Evolutionary conservation across 1,140 invertebrate genomes (phyloP).

Genomic region (Drosophila biarmipes): DNA sequence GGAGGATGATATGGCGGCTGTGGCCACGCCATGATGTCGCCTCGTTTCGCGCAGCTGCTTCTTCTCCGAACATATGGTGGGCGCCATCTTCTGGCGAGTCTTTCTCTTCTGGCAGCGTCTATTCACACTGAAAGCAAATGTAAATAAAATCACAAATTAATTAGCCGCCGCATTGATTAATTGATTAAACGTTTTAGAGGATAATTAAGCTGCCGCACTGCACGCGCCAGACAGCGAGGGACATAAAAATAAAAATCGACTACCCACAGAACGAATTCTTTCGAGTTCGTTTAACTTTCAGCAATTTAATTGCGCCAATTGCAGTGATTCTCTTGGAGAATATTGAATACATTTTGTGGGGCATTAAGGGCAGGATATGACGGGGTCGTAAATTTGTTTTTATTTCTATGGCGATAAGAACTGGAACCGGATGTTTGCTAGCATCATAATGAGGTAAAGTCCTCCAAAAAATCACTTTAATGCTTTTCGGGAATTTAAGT

Average conservation of each 20-base stretch:
- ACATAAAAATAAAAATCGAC: conserved; percentile 33
- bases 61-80: conserved; percentile 71
- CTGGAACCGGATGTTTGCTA: conserved; percentile 8
- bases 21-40: conserved; percentile 49
- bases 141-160: conserved; percentile 57
- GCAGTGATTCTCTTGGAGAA: conserved; percentile 23
- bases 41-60: conserved; percentile 54
- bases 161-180: conserved; percentile 66
- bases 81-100: conserved; percentile 46
- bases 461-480: not conserved
- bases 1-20: conserved; percentile 37
- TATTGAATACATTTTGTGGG: conserved; percentile 3
- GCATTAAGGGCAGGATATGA: conserved; percentile 11
- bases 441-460: not conserved
- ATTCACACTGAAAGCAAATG: conserved; percentile 32
- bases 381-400: conserved; percentile 22
- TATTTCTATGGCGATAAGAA: conserved; percentile 28
- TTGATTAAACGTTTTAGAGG: conserved; percentile 44
- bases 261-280: conserved; percentile 23
- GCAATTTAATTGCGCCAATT: conserved; percentile 10
- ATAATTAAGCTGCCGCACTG: conserved; percentile 24
- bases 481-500: not conserved
- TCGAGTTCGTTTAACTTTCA: conserved; percentile 63
- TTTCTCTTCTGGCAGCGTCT: conserved; percentile 15
- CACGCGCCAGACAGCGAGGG: conserved; percentile 31